These are phyloP conservation scores for Coluber constrictor DNA, from an alignment of 2,797 vertebrate species.

Conservation along the genomic window DNA sequence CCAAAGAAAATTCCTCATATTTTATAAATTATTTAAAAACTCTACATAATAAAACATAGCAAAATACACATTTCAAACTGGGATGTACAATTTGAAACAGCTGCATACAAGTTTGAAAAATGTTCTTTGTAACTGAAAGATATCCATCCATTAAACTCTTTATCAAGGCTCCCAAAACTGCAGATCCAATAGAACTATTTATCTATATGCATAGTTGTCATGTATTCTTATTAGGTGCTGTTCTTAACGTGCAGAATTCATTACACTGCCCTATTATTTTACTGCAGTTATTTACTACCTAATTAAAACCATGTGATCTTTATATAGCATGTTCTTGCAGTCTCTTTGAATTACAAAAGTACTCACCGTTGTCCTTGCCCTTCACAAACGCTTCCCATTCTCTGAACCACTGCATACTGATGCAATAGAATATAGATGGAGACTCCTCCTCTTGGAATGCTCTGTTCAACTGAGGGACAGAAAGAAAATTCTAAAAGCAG, in stretches of 20 bases:
- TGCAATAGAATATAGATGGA: constrained; percentile 94
- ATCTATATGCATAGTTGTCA: neutral
- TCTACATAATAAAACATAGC: neutral
- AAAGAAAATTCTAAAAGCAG: neutral
- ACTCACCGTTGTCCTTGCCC: constrained; percentile 85
- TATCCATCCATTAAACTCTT: neutral
- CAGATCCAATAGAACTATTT: neutral
- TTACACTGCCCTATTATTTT: neutral
- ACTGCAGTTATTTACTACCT: neutral
- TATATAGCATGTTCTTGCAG: neutral
- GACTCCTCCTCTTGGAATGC: constrained; percentile 98
- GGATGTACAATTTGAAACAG: neutral
- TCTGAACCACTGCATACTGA: constrained; percentile 99
- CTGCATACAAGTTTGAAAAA: neutral
- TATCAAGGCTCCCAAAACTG: neutral
- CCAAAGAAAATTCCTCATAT: neutral
- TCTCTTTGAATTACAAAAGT: neutral
- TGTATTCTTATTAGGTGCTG: neutral
- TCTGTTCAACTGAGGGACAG: constrained; percentile 85
- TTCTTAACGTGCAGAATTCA: neutral
- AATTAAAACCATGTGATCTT: neutral
- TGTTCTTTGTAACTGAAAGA: neutral
- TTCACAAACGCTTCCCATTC: constrained; percentile 99
- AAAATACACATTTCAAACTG: neutral
- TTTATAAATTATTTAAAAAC: neutral